These are phyloP conservation scores for Tamias sibiricus DNA, from an alignment of 2,113 vertebrate genomes.

Conservation along the genomic window DNA sequence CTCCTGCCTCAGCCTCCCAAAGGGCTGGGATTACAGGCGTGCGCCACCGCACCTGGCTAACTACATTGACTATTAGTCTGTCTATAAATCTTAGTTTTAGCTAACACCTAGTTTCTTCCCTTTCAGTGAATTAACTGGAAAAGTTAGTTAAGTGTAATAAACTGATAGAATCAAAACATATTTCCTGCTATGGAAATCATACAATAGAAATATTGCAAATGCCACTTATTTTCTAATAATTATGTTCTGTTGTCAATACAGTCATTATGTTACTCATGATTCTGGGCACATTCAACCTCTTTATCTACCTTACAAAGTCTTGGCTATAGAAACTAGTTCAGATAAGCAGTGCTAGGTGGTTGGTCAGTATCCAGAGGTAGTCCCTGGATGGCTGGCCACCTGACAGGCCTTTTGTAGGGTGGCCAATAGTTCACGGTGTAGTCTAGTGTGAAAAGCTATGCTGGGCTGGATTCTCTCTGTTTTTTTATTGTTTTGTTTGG, in stretches of 20 bases:
- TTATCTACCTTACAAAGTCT: not conserved
- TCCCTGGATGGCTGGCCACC: no score
- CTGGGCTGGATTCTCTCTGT: not conserved
- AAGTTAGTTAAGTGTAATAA: not conserved
- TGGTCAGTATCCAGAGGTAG: not conserved
- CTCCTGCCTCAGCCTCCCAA: no score
- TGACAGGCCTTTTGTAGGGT: not conserved
- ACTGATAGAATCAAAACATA: constrained; percentile 5
- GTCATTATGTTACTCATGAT: not conserved
- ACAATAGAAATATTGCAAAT: not conserved
- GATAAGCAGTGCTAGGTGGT: not conserved
- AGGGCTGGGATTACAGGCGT: no score
- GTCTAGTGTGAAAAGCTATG: not conserved
- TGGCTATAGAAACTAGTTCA: not conserved
- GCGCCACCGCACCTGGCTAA: no score
- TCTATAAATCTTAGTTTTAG: constrained; percentile 2
- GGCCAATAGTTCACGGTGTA: not conserved
- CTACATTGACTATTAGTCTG: constrained; percentile 1
- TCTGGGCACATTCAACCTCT: not conserved
- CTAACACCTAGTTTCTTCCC: not conserved
- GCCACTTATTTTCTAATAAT: not conserved
- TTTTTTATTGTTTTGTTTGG: not conserved
- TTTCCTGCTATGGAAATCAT: not conserved
- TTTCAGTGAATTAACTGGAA: constrained; percentile 14
- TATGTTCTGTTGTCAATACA: not conserved